These are phyloP conservation scores for Lichenostomus cassidix DNA, from an alignment of 2,113 vertebrate genomes.

Conservation along the genomic window DNA sequence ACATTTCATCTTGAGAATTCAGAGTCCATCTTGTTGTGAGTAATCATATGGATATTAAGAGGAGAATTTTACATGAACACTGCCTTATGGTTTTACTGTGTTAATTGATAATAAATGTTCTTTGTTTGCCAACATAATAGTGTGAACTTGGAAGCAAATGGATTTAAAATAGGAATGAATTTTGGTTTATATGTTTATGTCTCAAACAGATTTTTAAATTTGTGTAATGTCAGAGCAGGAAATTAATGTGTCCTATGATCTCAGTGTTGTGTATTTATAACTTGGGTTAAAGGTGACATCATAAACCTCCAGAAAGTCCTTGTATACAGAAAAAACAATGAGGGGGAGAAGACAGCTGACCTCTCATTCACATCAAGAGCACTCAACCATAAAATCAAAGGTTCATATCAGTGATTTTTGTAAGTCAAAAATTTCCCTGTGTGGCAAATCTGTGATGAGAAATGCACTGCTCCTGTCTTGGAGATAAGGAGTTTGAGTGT, in stretches of 20 bases:
- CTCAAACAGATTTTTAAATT: background rate
- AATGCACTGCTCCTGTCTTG: background rate
- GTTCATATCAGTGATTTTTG: conserved; percentile 15
- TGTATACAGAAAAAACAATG: conserved; percentile 57
- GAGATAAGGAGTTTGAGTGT: background rate
- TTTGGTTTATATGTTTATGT: background rate
- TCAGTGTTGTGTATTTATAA: conserved; percentile 42
- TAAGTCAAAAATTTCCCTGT: background rate
- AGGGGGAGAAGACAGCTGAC: conserved; percentile 46
- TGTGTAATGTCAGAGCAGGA: conserved; percentile 41
- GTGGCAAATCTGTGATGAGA: background rate
- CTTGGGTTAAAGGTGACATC: conserved; percentile 52
- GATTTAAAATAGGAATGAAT: background rate
- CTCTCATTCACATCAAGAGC: conserved; percentile 46
- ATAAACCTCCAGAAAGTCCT: conserved; percentile 51
- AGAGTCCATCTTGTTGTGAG: background rate
- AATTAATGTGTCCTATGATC: conserved; percentile 32
- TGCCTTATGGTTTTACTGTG: background rate
- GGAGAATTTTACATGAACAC: background rate
- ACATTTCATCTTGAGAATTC: background rate
- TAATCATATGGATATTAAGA: background rate
- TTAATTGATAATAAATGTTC: background rate
- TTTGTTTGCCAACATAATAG: background rate
- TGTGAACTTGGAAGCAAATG: background rate
- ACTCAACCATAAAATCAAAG: conserved; percentile 46